These are phyloP conservation scores for Brienomyrus brachyistius DNA, from an alignment of 2,113 vertebrate genomes.

Conservation along the genomic window DNA sequence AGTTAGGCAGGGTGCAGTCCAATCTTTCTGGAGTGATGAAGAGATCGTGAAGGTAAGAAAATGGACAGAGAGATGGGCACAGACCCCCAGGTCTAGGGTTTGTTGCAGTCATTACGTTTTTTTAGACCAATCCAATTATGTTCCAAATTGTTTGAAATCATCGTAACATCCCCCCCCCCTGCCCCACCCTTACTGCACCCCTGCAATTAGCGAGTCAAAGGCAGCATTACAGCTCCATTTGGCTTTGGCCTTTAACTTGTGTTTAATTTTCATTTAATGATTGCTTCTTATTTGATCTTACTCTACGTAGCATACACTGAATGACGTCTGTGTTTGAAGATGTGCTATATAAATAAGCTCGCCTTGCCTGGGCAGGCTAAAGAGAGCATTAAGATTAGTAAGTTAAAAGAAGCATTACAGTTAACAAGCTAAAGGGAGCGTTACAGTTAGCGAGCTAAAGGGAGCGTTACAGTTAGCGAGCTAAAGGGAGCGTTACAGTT, in stretches of 20 bases:
- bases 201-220: too few relatives aligned
- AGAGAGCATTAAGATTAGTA: not conserved
- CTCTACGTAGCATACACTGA: too few relatives aligned
- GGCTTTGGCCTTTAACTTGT: too few relatives aligned
- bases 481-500: not conserved
- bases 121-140: not conserved
- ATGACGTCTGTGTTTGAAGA: too few relatives aligned
- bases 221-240: too few relatives aligned
- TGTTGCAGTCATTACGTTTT: not conserved
- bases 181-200: too few relatives aligned
- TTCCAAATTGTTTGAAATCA: not conserved
- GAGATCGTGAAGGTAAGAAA: not conserved
- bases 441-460: too few relatives aligned
- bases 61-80: not conserved
- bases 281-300: too few relatives aligned
- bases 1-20: not conserved
- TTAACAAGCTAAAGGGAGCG: too few relatives aligned
- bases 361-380: not conserved
- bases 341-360: too few relatives aligned
- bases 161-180: not conserved
- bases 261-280: too few relatives aligned
- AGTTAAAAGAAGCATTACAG: not conserved
- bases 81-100: not conserved
- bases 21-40: not conserved
- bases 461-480: not conserved